Evolutionary conservation across 2,797 vertebrate species (phyloP).

Genomic region (Urophycis tenuis): DNA sequence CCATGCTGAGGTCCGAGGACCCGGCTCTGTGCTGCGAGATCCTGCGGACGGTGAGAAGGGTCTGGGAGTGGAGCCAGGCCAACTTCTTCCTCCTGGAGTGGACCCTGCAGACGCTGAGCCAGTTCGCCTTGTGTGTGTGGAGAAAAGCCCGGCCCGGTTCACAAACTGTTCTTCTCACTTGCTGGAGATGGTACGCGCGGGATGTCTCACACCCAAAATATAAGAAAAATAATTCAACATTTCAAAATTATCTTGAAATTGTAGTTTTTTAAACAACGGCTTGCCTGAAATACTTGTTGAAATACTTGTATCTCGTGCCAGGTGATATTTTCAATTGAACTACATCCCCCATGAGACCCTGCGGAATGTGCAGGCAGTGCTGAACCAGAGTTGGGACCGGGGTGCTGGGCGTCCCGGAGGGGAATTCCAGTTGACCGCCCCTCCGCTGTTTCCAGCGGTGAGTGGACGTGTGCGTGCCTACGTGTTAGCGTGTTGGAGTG

Average conservation of each 20-base stretch:
- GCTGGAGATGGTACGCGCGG: conserved; percentile 69
- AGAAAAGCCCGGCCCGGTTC: conserved; percentile 72
- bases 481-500: neutral
- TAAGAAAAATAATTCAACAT: no score
- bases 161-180: conserved; percentile 81
- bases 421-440: conserved; percentile 70
- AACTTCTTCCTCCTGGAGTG: conserved; percentile 96
- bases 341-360: conserved; percentile 91
- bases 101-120: conserved; percentile 81
- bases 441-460: conserved; percentile 75
- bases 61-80: conserved; percentile 80
- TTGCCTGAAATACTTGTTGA: neutral
- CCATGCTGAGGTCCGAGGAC: conserved; percentile 74
- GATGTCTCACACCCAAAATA: neutral
- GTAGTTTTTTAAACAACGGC: neutral
- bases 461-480: conserved; percentile 8
- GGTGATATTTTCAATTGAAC: conserved; percentile 78
- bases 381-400: conserved; percentile 74
- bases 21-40: conserved; percentile 73
- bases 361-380: conserved; percentile 71
- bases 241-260: neutral
- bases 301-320: conserved; percentile 23
- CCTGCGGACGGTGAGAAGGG: conserved; percentile 70
- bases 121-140: conserved; percentile 77
- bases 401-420: conserved; percentile 32